A percentile compares a stretch with the other conserved stretches of the same genome.
Conservation (phyloP, 2,888 invertebrate species). For the Rhimphoctona megacephalus region DNA sequence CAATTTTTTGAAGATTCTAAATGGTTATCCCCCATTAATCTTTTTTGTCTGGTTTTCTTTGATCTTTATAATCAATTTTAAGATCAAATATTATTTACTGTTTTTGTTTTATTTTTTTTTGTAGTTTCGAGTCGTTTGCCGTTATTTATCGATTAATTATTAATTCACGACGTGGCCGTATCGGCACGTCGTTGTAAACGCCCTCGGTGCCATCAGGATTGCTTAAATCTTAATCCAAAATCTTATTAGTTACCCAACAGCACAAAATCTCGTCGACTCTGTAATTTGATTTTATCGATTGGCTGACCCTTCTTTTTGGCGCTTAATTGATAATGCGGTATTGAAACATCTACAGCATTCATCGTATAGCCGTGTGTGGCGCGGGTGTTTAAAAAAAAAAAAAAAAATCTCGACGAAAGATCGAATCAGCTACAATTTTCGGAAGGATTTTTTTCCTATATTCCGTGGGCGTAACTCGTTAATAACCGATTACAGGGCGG, state of each 20-base stretch:
- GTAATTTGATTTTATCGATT: conserved; percentile 62
- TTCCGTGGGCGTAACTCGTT: conserved; percentile 70
- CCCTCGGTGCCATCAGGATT: conserved; percentile 52
- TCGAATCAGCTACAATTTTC: conserved; percentile 45
- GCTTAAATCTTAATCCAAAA: conserved; percentile 66
- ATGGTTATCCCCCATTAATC: no score
- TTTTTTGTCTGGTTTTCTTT: no score
- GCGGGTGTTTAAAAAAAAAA: conserved; percentile 18
- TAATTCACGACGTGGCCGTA: conserved; percentile 52
- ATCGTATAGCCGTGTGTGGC: conserved; percentile 19
- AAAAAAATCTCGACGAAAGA: conserved; percentile 25
- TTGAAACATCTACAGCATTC: conserved; percentile 37
- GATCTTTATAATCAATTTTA: not conserved
- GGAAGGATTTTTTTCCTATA: conserved; percentile 31
- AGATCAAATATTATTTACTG: not conserved
- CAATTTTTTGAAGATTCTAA: no score
- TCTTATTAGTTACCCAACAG: conserved; percentile 44
- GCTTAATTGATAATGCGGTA: conserved; percentile 66
- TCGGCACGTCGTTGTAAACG: conserved; percentile 62
- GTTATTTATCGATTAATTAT: conserved; percentile 47
- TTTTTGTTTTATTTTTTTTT: not conserved
- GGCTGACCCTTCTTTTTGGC: conserved; percentile 3
- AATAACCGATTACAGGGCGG: conserved; percentile 78
- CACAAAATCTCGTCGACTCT: conserved; percentile 31
- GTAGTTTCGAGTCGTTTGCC: not conserved